phyloP scores from a whole-genome alignment of 2,113 vertebrate species.

The Coryphaenoides rupestris region DNA sequence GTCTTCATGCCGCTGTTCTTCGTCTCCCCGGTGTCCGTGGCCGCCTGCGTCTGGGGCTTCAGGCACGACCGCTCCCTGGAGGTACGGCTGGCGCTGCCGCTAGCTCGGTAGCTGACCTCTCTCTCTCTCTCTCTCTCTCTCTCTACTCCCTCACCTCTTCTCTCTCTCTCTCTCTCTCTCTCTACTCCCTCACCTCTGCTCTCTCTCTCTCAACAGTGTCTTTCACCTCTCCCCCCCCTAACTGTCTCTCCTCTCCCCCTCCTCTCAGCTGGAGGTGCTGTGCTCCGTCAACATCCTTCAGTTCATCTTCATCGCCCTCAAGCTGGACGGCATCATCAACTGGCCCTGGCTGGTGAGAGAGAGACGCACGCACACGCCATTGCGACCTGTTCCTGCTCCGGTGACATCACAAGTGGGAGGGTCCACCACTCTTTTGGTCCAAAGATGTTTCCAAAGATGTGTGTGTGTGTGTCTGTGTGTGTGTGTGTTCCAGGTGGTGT shows the following conservation, averaged over 20 bases:
- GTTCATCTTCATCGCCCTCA: conserved; percentile 98
- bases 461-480: neutral
- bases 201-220: too few relatives aligned
- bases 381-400: too few relatives aligned
- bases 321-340: conserved; percentile 90
- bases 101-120: neutral
- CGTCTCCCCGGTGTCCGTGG: conserved; percentile 94
- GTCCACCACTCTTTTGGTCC: too few relatives aligned
- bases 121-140: too few relatives aligned
- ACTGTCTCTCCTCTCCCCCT: neutral
- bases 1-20: conserved; percentile 99
- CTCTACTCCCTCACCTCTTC: too few relatives aligned
- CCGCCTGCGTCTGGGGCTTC: conserved; percentile 97
- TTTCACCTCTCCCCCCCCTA: too few relatives aligned
- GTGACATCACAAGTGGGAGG: neutral
- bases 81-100: conserved; percentile 70
- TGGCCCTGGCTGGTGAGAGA: conserved; percentile 96
- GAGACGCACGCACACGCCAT: neutral
- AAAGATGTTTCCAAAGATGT: too few relatives aligned
- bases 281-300: conserved; percentile 98
- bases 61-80: conserved; percentile 95
- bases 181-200: too few relatives aligned
- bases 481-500: conserved; percentile 82
- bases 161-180: too few relatives aligned
- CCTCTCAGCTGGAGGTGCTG: conserved; percentile 91